A percentile compares a stretch with the other conserved stretches of the same genome.
These are phyloP conservation scores for Odocoileus hemionus DNA, from an alignment of 2,113 vertebrate species.

Conservation along the genomic window DNA sequence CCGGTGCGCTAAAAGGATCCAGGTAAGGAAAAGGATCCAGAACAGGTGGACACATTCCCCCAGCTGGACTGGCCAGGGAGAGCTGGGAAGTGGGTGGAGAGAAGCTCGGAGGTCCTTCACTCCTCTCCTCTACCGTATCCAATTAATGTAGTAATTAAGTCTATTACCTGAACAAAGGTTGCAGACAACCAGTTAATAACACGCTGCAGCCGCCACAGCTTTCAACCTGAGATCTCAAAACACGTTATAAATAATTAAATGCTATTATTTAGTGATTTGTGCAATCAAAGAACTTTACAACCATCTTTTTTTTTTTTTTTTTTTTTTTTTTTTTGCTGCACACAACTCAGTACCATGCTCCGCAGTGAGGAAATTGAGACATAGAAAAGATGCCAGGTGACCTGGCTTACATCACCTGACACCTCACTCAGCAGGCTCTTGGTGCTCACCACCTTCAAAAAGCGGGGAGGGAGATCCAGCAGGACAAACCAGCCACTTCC, in stretches of 20 bases:
- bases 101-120: not conserved
- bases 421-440: not conserved
- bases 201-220: not conserved
- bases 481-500: slow-evolving; percentile 65
- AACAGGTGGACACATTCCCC: not conserved
- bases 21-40: not conserved
- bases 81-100: not conserved
- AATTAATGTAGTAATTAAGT: slow-evolving; percentile 60
- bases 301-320: not conserved
- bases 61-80: not conserved
- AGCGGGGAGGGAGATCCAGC: not conserved
- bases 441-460: not conserved
- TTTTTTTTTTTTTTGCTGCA: not conserved
- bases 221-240: slow-evolving; percentile 62
- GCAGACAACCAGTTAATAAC: slow-evolving; percentile 53
- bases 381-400: not conserved
- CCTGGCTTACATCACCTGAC: not conserved
- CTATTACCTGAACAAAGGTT: slow-evolving; percentile 64
- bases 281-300: slow-evolving; percentile 38
- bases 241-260: slow-evolving; percentile 62
- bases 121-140: not conserved
- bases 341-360: not conserved
- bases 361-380: not conserved
- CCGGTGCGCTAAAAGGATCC: not conserved
- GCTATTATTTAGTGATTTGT: slow-evolving; percentile 64